Percentiles rank a stretch among this genome's conserved stretches.
Conservation (phyloP, 1,140 invertebrate genomes). For the Drosophila saltans region DNA sequence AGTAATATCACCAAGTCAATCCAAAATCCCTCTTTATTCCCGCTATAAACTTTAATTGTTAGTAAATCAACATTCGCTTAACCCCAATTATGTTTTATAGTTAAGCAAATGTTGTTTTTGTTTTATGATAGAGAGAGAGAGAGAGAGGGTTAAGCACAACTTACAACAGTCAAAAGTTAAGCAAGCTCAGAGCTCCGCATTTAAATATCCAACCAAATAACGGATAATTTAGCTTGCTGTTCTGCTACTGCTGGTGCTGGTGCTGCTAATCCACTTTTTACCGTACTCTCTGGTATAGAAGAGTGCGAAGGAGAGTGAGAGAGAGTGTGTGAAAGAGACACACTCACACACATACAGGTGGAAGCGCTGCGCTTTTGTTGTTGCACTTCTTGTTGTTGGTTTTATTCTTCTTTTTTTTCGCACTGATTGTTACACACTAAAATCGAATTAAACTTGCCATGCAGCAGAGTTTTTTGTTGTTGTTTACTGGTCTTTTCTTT, state of each 20-base stretch:
- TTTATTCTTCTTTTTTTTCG: slow-evolving; percentile 35
- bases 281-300: slow-evolving; percentile 16
- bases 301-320: not conserved
- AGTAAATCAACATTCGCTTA: not conserved
- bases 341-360: slow-evolving; percentile 16
- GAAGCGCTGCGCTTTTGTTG: slow-evolving; percentile 43
- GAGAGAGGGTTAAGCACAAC: slow-evolving; percentile 32
- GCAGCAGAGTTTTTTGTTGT: slow-evolving; percentile 25
- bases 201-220: slow-evolving; percentile 48
- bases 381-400: slow-evolving; percentile 5
- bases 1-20: too few species aligned
- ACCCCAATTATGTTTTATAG: slow-evolving; percentile 1
- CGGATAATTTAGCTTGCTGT: slow-evolving; percentile 10
- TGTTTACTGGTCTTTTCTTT: slow-evolving; percentile 16
- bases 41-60: too few species aligned
- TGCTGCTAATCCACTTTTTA: slow-evolving; percentile 73
- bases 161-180: slow-evolving; percentile 66
- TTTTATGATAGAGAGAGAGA: not conserved
- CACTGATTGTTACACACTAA: slow-evolving; percentile 76
- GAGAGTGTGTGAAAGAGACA: slow-evolving; percentile 9
- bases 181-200: slow-evolving; percentile 55
- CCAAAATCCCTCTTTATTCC: too few species aligned
- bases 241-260: slow-evolving; percentile 25
- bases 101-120: not conserved
- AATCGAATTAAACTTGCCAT: slow-evolving; percentile 75